A percentile compares a stretch with the other conserved stretches of the same genome.
phyloP scores from a whole-genome alignment of 1,140 invertebrate species.

The Asobara japonica region DNA sequence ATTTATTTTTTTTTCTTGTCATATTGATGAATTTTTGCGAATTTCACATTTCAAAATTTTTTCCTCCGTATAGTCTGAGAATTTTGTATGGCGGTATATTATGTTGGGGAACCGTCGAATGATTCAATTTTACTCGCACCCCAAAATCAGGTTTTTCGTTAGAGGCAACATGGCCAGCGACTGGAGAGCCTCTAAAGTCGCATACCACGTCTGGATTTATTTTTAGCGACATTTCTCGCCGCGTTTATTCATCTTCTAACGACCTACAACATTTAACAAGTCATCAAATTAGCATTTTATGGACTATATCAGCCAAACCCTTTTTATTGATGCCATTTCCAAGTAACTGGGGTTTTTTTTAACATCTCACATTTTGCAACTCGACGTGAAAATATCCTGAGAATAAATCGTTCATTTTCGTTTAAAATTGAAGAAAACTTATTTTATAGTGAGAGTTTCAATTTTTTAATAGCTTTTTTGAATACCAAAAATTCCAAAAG shows the following conservation, averaged over 20 bases:
- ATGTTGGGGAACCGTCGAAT: background rate
- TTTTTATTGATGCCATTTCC: too few relatives aligned
- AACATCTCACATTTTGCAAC: too few relatives aligned
- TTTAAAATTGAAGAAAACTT: too few relatives aligned
- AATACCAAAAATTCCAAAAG: too few relatives aligned
- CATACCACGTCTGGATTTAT: constrained; percentile 29
- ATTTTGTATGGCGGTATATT: background rate
- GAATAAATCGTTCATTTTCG: too few relatives aligned
- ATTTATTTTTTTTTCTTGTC: too few relatives aligned
- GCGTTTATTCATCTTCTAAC: background rate
- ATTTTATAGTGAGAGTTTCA: too few relatives aligned
- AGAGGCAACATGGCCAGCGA: background rate
- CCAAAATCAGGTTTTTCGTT: background rate
- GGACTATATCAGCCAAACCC: background rate
- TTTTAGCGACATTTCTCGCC: constrained; percentile 22
- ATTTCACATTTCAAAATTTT: too few relatives aligned
- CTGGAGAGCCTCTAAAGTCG: background rate
- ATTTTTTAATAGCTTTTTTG: too few relatives aligned
- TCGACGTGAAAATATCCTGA: too few relatives aligned
- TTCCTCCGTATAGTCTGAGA: background rate
- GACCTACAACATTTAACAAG: background rate
- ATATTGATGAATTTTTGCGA: too few relatives aligned
- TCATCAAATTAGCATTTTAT: background rate
- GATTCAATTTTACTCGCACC: background rate
- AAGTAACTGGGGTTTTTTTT: too few relatives aligned